Evolutionary conservation across 2,113 vertebrate species (phyloP).

Genomic region (Chinchilla lanigera): DNA sequence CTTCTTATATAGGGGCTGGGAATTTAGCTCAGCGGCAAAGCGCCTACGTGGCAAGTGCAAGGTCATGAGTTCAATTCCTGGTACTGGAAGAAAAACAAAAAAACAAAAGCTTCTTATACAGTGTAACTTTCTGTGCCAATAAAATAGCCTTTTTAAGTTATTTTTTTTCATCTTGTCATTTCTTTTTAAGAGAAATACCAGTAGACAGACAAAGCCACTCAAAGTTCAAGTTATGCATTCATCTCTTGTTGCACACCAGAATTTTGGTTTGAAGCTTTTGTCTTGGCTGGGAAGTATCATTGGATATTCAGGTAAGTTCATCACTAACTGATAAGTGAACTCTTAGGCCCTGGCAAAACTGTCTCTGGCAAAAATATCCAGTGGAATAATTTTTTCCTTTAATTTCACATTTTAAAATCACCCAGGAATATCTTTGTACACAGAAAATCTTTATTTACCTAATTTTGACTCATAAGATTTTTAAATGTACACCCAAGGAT

Average conservation of each 20-base stretch:
- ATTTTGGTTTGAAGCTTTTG: conserved; percentile 95
- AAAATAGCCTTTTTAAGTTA: conserved; percentile 65
- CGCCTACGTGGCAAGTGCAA: no score
- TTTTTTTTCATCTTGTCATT: conserved; percentile 71
- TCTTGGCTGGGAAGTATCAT: conserved; percentile 96
- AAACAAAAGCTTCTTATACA: no score
- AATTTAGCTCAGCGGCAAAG: no score
- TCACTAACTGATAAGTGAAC: conserved; percentile 11
- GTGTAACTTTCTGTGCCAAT: neutral
- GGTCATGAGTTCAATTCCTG: no score
- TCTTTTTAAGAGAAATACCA: conserved; percentile 94
- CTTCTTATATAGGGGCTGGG: no score
- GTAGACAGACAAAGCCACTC: conserved; percentile 97
- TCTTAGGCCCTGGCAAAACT: neutral
- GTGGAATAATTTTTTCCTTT: conserved; percentile 42
- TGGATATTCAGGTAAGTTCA: conserved; percentile 94
- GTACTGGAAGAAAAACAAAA: no score
- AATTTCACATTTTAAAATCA: conserved; percentile 55
- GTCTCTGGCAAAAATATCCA: conserved; percentile 22
- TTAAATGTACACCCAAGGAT: neutral
- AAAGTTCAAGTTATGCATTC: conserved; percentile 99
- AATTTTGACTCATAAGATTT: neutral
- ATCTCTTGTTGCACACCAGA: conserved; percentile 97
- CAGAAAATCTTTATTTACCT: neutral
- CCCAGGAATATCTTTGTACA: neutral